A percentile compares a stretch with the other conserved stretches of the same genome.
phyloP scores from a whole-genome alignment of 2,113 vertebrate genomes.

The Cottus gobio region DNA sequence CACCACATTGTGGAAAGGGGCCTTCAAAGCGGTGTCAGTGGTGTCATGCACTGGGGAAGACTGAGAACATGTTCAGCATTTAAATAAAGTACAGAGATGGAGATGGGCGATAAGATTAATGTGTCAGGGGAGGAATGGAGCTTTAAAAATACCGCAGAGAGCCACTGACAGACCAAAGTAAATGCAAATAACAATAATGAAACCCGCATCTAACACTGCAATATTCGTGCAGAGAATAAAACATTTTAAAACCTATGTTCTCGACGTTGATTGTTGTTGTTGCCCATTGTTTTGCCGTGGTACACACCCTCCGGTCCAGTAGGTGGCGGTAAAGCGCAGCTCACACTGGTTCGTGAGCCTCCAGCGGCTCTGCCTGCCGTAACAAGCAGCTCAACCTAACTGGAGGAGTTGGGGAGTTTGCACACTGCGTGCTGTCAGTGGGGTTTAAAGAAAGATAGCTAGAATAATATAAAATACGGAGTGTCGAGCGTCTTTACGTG shows the following conservation, averaged over 20 bases:
- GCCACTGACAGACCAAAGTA: background rate
- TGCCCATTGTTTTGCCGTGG: background rate
- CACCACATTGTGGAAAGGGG: background rate
- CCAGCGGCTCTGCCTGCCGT: background rate
- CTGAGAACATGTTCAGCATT: constrained; percentile 1
- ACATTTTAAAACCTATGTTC: background rate
- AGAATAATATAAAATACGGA: background rate
- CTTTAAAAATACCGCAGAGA: background rate
- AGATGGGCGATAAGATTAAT: constrained; percentile 3
- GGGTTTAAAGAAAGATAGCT: background rate
- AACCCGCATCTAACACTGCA: background rate
- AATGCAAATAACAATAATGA: background rate
- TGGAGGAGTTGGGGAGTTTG: background rate
- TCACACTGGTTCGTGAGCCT: background rate
- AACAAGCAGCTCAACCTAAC: background rate
- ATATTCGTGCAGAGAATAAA: background rate
- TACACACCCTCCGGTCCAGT: background rate
- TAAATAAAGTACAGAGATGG: background rate
- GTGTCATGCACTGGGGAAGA: background rate
- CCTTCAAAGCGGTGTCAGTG: background rate
- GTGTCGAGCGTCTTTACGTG: background rate
- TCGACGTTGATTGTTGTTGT: background rate
- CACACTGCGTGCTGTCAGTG: background rate
- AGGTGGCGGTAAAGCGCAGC: constrained; percentile 11
- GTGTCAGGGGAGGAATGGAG: background rate